These are phyloP conservation scores for Macrosiphum euphorbiae DNA, from an alignment of 2,888 invertebrate genomes.

Conservation along the genomic window DNA sequence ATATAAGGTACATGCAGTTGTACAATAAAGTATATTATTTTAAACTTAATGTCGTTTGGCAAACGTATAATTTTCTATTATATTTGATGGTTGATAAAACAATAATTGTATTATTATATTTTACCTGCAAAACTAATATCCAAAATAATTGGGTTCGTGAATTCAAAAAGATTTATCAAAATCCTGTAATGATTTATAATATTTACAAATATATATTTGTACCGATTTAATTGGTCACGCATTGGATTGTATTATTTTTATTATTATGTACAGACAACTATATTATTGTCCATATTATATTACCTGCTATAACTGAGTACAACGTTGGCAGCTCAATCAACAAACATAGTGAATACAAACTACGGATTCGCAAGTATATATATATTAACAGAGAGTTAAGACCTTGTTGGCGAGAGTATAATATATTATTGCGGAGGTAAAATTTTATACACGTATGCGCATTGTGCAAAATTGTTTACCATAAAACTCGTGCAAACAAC, in stretches of 20 bases:
- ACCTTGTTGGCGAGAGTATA: background rate
- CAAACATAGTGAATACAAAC: background rate
- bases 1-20: background rate
- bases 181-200: conserved; percentile 8
- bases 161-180: background rate
- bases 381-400: background rate
- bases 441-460: background rate
- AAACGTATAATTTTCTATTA: background rate
- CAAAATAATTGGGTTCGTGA: conserved; percentile 36
- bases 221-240: background rate
- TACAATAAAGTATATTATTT: background rate
- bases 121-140: background rate
- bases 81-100: background rate
- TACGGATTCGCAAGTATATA: background rate
- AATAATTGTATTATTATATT: background rate
- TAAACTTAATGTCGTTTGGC: background rate
- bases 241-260: background rate
- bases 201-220: background rate
- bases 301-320: background rate
- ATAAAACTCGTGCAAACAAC: background rate
- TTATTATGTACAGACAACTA: background rate
- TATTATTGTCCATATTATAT: background rate
- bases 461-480: background rate
- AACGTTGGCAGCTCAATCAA: background rate
- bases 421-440: background rate